Base-by-base conservation (phyloP, 2,113 vertebrate genomes). In the Hystrix brachyura region DNA sequence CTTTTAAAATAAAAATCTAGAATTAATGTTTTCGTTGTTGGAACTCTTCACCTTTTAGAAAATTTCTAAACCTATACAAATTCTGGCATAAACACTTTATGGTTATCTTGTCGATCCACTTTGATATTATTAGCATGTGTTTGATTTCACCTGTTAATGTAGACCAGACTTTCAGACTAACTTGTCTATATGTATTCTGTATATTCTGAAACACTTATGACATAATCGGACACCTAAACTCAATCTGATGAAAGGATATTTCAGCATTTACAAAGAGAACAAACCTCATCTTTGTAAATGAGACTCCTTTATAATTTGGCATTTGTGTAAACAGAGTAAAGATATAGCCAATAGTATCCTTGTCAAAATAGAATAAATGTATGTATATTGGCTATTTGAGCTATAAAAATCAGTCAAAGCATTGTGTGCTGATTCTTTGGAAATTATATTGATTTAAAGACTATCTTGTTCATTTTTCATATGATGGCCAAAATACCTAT, bases 391-490 rank as follows among this genome's bases (percentile, higher is more conserved):
- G 83, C 59, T 46, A 38, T 78, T 72, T 72, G 60, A 96, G 78
- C 72, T 81, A 10, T 53, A 82, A 95, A 53, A 96, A 93, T 34
- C 23, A 95, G 0, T 84, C 96, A 89, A 11, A 84, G 19, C 32
- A 69, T 57, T 97, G 80, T 48, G 7, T 72, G 76, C 74, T 0
- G 4, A 95, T 87, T 96, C 97, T 97, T 91, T 96, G 14, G 93
- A 85, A 96, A 38, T 97, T 91, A 80, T 88, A 93, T 53, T 98
- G 92, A 97, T 97, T 96, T 91, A 93, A 98, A 98, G 11, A 76
- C 91, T 92, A 91, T 94, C 98, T 98, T 97, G 34, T 95, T 96
- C 91, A 94, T 97, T 94, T 95, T 97, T 94, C 88, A 91, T 81
- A 15, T 29, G 48, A 91, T 97, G 65, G 84, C 86, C 97, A 94